phyloP scores from a whole-genome alignment of 2,113 vertebrate genomes.

The Circaetus gallicus region DNA sequence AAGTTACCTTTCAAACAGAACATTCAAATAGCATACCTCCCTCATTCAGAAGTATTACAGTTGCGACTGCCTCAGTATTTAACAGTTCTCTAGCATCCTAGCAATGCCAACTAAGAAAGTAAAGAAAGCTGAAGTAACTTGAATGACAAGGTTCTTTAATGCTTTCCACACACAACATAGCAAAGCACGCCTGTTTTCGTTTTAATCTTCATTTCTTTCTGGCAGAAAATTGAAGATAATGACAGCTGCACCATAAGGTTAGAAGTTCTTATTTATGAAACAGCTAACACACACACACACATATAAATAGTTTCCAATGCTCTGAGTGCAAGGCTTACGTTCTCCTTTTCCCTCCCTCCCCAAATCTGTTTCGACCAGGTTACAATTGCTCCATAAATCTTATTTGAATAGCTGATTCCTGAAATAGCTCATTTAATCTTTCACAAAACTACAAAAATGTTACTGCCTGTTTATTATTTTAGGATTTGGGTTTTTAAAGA shows the following conservation, averaged over 20 bases:
- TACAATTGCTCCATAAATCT: not conserved
- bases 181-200: not conserved
- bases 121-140: not conserved
- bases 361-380: not conserved
- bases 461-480: not conserved
- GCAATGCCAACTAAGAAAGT: not conserved
- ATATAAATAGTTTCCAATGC: not conserved
- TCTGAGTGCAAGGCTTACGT: not conserved
- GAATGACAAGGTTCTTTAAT: not conserved
- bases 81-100: not conserved
- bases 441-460: not conserved
- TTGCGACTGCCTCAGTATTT: not conserved
- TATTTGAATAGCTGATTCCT: not conserved
- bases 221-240: not conserved
- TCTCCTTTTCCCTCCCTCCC: not conserved
- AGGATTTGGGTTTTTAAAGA: not conserved
- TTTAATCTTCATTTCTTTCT: slow-evolving; percentile 2
- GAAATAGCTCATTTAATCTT: not conserved
- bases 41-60: not conserved
- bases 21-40: not conserved
- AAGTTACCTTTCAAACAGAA: not conserved
- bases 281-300: not conserved
- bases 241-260: not conserved
- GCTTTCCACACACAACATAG: not conserved
- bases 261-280: not conserved